A percentile compares a stretch with the other conserved stretches of the same genome.
Conservation (phyloP, 2,113 vertebrate species). For the Protomyctophum bolini region DNA sequence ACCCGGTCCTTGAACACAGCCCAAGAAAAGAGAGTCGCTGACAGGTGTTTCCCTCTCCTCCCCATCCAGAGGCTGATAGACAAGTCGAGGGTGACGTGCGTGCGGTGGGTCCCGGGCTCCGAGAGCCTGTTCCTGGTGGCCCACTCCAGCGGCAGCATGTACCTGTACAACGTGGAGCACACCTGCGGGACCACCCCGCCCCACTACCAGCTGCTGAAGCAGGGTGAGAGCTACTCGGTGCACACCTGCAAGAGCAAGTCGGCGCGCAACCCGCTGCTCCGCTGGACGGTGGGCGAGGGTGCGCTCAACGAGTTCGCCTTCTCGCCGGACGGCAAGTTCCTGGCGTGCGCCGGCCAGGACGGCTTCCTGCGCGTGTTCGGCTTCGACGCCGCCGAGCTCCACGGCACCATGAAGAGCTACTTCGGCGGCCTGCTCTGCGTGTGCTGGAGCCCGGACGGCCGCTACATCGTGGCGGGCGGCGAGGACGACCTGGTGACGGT, state of each 20-base stretch:
- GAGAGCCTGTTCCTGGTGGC: constrained; percentile 98
- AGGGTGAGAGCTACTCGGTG: constrained; percentile 97
- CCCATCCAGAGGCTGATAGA: constrained; percentile 94
- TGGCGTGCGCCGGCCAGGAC: constrained; percentile 96
- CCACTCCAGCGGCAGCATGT: constrained; percentile 97
- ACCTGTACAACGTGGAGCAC: constrained; percentile 99
- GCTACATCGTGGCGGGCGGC: constrained; percentile 96
- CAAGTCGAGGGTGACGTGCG: constrained; percentile 97
- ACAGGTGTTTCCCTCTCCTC: constrained; percentile 66
- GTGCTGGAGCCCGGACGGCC: constrained; percentile 98
- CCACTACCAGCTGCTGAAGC: constrained; percentile 98
- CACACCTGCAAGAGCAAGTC: constrained; percentile 99
- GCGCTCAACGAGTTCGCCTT: constrained; percentile 98
- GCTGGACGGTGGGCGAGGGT: constrained; percentile 98
- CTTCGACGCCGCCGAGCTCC: constrained; percentile 96
- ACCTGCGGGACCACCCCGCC: constrained; percentile 94
- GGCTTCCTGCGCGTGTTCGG: constrained; percentile 96
- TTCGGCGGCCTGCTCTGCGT: constrained; percentile 97
- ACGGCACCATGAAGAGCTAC: constrained; percentile 99
- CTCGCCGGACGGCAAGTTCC: constrained; percentile 97
- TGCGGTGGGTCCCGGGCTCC: constrained; percentile 98
- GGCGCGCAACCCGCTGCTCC: constrained; percentile 95
- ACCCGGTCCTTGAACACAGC: too few species aligned
- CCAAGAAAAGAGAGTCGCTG: constrained; percentile 60
- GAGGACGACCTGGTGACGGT: constrained; percentile 98